Evolutionary conservation across 1,140 invertebrate genomes (phyloP), one percentile per base, ranked within the genome.

Genomic region (Steinernema feltiae): DNA sequence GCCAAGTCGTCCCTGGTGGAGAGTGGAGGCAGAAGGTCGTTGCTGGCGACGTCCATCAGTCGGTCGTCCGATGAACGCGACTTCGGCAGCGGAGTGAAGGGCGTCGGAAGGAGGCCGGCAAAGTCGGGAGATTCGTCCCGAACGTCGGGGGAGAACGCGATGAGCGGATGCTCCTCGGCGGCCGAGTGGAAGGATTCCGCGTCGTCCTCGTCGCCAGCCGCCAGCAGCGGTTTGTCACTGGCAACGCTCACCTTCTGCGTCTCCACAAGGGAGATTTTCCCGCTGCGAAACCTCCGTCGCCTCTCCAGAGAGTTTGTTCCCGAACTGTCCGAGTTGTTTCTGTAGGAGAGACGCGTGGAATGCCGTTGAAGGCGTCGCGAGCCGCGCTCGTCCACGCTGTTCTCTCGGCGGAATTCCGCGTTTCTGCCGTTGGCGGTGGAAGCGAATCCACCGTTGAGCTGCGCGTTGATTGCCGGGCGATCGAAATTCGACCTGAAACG

Each of bases 401-500:
- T 46, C n/a, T 46, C 41, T 7, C 41, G 41, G 41, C 41, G 41
- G 41, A 46, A 46, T n/a, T 12, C 41, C n/a, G 7, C 41, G 41
- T 7, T 46, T 7, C 41, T 7, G 41, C n/a, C n/a, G n/a, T n/a
- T n/a, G n/a, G n/a, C n/a, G n/a, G n/a, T n/a, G n/a, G n/a, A n/a
- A n/a, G n/a, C n/a, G n/a, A n/a, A n/a, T n/a, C n/a, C n/a, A n/a
- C n/a, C n/a, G n/a, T n/a, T n/a, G n/a, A n/a, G n/a, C n/a, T n/a
- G n/a, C n/a, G n/a, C n/a, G n/a, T n/a, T n/a, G n/a, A n/a, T n/a
- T n/a, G n/a, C n/a, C n/a, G 53, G 24, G 53, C 53, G 53, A 63
- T 63, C 53, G 24, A 63, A 63, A 21, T 63, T 63, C 53, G 53
- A 63, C 53, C 53, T 63, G 53, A 63, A 63, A 27, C 24, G 24